These are phyloP conservation scores for Synanceia verrucosa DNA, from an alignment of 2,797 vertebrate species.

Conservation along the genomic window DNA sequence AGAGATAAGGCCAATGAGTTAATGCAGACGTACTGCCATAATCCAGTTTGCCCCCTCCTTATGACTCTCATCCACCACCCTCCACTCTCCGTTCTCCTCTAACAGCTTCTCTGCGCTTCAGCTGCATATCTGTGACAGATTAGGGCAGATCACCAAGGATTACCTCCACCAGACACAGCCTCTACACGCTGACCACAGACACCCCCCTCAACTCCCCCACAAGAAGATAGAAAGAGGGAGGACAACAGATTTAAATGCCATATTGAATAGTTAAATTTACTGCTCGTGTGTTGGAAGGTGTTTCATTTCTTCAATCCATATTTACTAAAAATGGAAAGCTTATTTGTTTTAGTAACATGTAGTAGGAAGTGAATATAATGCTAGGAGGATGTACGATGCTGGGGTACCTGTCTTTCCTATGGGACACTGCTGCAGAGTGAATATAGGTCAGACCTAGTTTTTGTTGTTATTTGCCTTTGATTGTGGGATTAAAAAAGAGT, in stretches of 20 bases:
- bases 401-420: constrained; percentile 53
- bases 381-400: constrained; percentile 22
- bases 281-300: constrained; percentile 8
- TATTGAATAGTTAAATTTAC: constrained; percentile 29
- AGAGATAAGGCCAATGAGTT: constrained; percentile 82
- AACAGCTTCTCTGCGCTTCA: constrained; percentile 77
- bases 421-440: constrained; percentile 54
- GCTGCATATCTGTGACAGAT: constrained; percentile 85
- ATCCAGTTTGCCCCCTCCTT: constrained; percentile 73
- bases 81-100: constrained; percentile 40
- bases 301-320: neutral
- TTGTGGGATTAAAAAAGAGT: constrained; percentile 48
- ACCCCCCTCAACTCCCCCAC: constrained; percentile 32
- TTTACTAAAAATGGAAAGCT: neutral
- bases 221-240: constrained; percentile 10
- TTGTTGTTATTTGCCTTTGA: constrained; percentile 60
- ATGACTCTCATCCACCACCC: constrained; percentile 44
- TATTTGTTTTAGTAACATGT: constrained; percentile 19
- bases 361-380: constrained; percentile 4
- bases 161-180: constrained; percentile 78
- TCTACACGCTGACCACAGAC: constrained; percentile 74
- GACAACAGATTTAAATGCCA: constrained; percentile 30
- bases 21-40: constrained; percentile 80
- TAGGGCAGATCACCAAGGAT: constrained; percentile 84
- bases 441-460: constrained; percentile 71